phyloP scores from a whole-genome alignment of 1,140 invertebrate species.

The Drosophila pandora region DNA sequence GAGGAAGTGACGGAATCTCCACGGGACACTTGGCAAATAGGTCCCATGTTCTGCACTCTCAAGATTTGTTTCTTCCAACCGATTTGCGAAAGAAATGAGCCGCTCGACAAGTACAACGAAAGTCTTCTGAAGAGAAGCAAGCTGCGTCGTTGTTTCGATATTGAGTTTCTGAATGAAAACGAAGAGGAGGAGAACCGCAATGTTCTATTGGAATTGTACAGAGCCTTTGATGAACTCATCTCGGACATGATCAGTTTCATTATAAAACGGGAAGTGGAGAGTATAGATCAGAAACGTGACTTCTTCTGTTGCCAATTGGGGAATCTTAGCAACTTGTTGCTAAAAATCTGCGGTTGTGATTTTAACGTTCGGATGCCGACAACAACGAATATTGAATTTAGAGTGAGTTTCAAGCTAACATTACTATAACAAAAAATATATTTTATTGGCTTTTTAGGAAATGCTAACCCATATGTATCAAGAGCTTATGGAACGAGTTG shows the following conservation, averaged over 20 bases:
- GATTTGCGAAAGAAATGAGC: slow-evolving; percentile 32
- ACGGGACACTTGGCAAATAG: neutral
- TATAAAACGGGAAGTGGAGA: slow-evolving; percentile 30
- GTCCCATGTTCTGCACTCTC: slow-evolving; percentile 54
- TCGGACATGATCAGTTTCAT: slow-evolving; percentile 49
- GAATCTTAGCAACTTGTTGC: slow-evolving; percentile 52
- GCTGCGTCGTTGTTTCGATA: slow-evolving; percentile 31
- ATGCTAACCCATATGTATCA: slow-evolving; percentile 71
- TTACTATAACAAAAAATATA: neutral
- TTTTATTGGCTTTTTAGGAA: slow-evolving; percentile 31
- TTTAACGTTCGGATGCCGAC: slow-evolving; percentile 68
- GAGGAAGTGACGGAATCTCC: neutral
- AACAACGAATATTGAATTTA: slow-evolving; percentile 60
- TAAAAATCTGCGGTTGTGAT: slow-evolving; percentile 61
- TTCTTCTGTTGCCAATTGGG: slow-evolving; percentile 62
- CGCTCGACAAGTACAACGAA: slow-evolving; percentile 56
- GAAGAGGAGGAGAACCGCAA: slow-evolving; percentile 8
- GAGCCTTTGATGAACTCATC: slow-evolving; percentile 55
- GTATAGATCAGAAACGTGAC: slow-evolving; percentile 20
- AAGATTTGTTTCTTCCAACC: slow-evolving; percentile 66
- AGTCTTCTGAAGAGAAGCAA: slow-evolving; percentile 15
- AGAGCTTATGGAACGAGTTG: slow-evolving; percentile 59
- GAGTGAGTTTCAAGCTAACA: slow-evolving; percentile 33
- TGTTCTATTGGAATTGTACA: slow-evolving; percentile 44
- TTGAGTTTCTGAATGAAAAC: slow-evolving; percentile 1